Evolutionary conservation across 2,888 invertebrate genomes (phyloP).

Genomic region (Subacronicta megacephala): DNA sequence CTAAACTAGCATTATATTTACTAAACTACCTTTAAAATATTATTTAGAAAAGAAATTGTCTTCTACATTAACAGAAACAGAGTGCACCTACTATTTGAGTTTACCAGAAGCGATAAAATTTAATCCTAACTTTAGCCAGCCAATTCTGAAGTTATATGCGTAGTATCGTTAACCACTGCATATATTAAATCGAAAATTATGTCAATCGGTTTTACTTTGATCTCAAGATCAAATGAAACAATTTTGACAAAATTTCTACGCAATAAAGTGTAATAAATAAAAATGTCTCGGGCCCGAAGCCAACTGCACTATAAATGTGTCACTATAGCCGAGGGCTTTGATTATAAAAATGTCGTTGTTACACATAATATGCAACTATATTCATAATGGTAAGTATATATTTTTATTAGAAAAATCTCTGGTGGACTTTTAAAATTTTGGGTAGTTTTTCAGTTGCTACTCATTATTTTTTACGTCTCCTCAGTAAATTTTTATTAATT

Average conservation of each 20-base stretch:
- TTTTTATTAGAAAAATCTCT: slow-evolving; percentile 38
- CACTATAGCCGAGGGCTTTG: slow-evolving; percentile 55
- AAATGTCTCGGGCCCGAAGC: slow-evolving; percentile 48
- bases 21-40: no score
- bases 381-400: slow-evolving; percentile 44
- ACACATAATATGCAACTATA: slow-evolving; percentile 53
- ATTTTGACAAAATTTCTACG: slow-evolving; percentile 55
- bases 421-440: slow-evolving; percentile 29
- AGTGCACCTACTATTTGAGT: neutral
- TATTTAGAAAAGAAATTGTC: no score
- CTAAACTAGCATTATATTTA: no score
- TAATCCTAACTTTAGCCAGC: slow-evolving; percentile 36
- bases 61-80: neutral
- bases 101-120: slow-evolving; percentile 34
- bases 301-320: slow-evolving; percentile 61
- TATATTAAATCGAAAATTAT: slow-evolving; percentile 52
- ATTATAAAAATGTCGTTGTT: slow-evolving; percentile 55
- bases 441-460: slow-evolving; percentile 30
- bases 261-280: slow-evolving; percentile 57
- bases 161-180: slow-evolving; percentile 38
- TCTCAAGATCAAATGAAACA: slow-evolving; percentile 60
- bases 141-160: slow-evolving; percentile 38
- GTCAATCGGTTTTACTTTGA: slow-evolving; percentile 57
- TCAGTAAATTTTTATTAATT: slow-evolving; percentile 5
- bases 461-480: slow-evolving; percentile 41